Evolutionary conservation across 2,113 vertebrate species (phyloP).

Genomic region (Dicrurus megarhynchus): DNA sequence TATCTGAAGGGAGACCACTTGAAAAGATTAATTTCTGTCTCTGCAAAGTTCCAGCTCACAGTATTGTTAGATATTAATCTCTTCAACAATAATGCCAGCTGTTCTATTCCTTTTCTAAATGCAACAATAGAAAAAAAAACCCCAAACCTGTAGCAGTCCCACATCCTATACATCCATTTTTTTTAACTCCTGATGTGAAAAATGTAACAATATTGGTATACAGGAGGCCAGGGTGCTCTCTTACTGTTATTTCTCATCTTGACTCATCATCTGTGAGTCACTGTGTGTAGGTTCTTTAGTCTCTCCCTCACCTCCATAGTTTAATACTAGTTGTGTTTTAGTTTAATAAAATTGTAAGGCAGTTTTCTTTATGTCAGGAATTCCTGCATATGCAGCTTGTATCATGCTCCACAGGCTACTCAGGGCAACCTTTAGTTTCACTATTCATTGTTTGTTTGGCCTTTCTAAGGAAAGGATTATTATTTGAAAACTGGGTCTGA

Average conservation of each 20-base stretch:
- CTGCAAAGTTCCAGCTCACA: not conserved
- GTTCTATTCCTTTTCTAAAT: not conserved
- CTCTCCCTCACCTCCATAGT: not conserved
- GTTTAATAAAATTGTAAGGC: not conserved
- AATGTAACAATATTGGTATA: not conserved
- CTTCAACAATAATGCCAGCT: not conserved
- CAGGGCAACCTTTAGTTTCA: not conserved
- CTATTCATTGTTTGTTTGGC: not conserved
- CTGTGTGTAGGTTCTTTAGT: not conserved
- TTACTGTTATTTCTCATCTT: not conserved
- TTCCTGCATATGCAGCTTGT: not conserved
- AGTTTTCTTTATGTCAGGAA: not conserved
- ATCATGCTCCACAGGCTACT: not conserved
- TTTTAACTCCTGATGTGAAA: not conserved
- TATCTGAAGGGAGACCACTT: not conserved
- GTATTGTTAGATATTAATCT: not conserved
- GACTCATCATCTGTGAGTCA: not conserved
- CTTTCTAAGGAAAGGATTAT: not conserved
- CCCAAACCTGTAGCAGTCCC: not conserved
- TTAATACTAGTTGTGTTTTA: not conserved
- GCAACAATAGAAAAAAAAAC: not conserved
- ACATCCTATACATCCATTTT: not conserved
- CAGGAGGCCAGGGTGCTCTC: not conserved
- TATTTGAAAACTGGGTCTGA: not conserved
- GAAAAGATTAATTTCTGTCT: not conserved